Percentiles rank a stretch among this genome's conserved stretches.
Evolutionary conservation across 2,888 invertebrate species (phyloP).

Genomic region (Sphecodes monilicornis): DNA sequence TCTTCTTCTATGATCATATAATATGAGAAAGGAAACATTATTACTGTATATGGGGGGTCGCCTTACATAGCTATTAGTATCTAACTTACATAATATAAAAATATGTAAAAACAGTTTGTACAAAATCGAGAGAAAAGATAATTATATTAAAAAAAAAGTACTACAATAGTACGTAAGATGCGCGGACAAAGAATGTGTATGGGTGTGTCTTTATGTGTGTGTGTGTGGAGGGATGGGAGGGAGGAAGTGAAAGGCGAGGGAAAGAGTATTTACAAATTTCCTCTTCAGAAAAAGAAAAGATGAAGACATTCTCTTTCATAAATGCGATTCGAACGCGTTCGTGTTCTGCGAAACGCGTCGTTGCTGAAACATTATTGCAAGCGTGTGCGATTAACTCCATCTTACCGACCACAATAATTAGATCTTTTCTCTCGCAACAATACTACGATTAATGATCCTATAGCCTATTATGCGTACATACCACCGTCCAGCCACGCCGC

Average conservation of each 20-base stretch:
- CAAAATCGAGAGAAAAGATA: constrained; percentile 82
- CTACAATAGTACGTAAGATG: constrained; percentile 74
- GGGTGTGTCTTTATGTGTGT: background rate
- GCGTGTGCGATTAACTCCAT: constrained; percentile 58
- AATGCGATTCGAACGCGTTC: constrained; percentile 30
- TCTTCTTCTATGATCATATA: constrained; percentile 64
- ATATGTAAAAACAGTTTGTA: constrained; percentile 84
- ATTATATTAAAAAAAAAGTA: constrained; percentile 75
- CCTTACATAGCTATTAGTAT: constrained; percentile 73
- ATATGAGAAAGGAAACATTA: constrained; percentile 76
- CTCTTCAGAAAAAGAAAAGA: constrained; percentile 34
- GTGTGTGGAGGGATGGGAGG: background rate
- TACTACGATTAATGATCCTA: constrained; percentile 67
- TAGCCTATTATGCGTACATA: constrained; percentile 69
- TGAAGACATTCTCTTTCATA: constrained; percentile 10
- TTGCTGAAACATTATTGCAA: constrained; percentile 69
- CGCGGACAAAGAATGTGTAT: constrained; percentile 40
- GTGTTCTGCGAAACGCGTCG: constrained; percentile 26
- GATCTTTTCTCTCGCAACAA: constrained; percentile 78
- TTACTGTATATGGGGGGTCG: constrained; percentile 71
- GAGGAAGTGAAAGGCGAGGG: constrained; percentile 22
- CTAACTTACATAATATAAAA: constrained; percentile 77
- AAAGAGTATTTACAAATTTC: constrained; percentile 79
- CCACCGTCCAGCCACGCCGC: constrained; percentile 50
- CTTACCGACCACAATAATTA: constrained; percentile 63